Evolutionary conservation across 2,888 invertebrate species (phyloP).

Genomic region (Luperina testacea): DNA sequence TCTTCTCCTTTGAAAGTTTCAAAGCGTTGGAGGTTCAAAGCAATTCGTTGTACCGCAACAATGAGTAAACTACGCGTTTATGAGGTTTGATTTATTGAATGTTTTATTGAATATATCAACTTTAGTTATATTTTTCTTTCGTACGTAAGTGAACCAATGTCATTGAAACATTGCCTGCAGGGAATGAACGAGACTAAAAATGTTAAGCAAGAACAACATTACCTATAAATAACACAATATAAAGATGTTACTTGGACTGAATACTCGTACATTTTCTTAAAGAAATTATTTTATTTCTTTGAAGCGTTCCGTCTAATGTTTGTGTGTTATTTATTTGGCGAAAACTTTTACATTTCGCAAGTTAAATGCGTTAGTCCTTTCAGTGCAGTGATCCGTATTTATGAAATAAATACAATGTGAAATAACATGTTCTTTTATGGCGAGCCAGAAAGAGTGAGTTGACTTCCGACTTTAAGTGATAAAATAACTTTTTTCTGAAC

Average conservation of each 20-base stretch:
- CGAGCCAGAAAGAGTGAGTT: neutral
- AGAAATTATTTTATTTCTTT: slow-evolving; percentile 29
- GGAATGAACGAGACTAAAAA: neutral
- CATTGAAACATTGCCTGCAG: neutral
- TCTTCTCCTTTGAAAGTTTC: slow-evolving; percentile 37
- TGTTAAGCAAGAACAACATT: neutral
- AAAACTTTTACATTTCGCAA: slow-evolving; percentile 29
- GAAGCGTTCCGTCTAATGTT: slow-evolving; percentile 11
- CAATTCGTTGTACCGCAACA: slow-evolving; percentile 5
- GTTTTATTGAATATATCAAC: slow-evolving; percentile 16
- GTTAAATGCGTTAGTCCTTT: slow-evolving; percentile 26
- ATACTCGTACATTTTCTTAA: slow-evolving; percentile 10
- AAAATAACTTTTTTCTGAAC: neutral
- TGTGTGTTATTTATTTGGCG: slow-evolving; percentile 34
- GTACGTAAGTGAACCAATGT: neutral
- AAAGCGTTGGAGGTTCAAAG: slow-evolving; percentile 28
- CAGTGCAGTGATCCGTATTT: slow-evolving; percentile 25
- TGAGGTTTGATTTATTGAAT: slow-evolving; percentile 9
- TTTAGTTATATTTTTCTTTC: neutral
- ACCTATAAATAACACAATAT: slow-evolving; percentile 5
- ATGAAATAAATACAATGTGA: slow-evolving; percentile 28
- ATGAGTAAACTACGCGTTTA: slow-evolving; percentile 12
- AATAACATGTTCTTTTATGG: neutral
- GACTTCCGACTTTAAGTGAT: neutral
- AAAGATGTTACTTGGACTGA: slow-evolving; percentile 1